Conservation (phyloP, 2,113 vertebrate species). For the Uria lomvia region DNA sequence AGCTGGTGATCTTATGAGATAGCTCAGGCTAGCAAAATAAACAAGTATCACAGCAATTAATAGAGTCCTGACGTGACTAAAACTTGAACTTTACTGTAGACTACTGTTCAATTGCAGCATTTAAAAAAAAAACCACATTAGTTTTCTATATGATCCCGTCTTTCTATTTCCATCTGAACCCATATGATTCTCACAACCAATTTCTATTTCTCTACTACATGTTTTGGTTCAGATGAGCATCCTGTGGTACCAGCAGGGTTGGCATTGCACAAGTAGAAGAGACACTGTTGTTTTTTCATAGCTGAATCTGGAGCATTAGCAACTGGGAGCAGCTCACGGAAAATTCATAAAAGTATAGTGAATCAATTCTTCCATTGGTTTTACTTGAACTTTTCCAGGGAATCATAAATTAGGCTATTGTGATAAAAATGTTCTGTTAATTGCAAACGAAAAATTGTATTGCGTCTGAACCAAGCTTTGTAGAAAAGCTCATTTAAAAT, state of each 20-base stretch:
- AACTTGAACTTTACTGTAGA: neutral
- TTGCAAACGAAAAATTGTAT: neutral
- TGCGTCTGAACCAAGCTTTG: neutral
- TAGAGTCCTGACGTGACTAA: neutral
- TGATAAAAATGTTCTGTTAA: neutral
- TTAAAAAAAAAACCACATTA: neutral
- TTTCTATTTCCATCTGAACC: neutral
- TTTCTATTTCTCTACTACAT: neutral
- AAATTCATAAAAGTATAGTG: neutral
- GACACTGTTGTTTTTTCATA: neutral
- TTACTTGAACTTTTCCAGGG: neutral
- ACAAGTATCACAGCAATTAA: neutral
- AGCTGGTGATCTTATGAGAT: neutral
- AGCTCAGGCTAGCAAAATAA: neutral
- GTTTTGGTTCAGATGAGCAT: neutral
- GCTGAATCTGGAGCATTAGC: neutral
- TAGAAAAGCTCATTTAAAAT: neutral
- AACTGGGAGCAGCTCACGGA: neutral
- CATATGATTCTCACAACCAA: neutral
- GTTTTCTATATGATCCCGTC: neutral
- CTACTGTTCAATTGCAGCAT: neutral
- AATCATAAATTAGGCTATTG: neutral
- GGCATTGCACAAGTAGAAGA: neutral
- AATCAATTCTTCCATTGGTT: neutral
- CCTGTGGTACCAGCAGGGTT: neutral